These are phyloP conservation scores for Anarhynchus alexandrinus DNA, from an alignment of 2,113 vertebrate genomes.

Conservation along the genomic window DNA sequence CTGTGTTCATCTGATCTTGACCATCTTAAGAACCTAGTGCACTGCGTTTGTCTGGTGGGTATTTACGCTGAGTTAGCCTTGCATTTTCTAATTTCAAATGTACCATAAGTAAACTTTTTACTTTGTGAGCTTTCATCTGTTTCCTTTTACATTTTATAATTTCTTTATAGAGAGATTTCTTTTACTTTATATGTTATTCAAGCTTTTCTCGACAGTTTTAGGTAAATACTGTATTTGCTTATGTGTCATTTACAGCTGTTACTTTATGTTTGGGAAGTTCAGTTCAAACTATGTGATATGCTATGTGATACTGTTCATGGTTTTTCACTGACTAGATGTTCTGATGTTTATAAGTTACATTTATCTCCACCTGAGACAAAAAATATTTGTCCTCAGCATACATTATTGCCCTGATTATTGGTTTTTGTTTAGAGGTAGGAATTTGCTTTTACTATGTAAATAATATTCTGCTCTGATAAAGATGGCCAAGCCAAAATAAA, in stretches of 20 bases:
- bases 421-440: neutral
- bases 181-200: neutral
- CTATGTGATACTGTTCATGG: neutral
- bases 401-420: neutral
- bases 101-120: neutral
- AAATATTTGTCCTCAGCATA: neutral
- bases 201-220: neutral
- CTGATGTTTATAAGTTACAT: neutral
- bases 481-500: neutral
- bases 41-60: neutral
- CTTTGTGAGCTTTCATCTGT: neutral
- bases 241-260: neutral
- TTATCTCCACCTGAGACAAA: neutral
- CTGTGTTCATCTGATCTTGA: neutral
- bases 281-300: neutral
- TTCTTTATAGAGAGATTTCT: neutral
- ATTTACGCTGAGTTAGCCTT: neutral
- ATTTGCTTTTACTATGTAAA: neutral
- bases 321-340: neutral
- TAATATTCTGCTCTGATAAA: neutral
- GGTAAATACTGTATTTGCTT: neutral
- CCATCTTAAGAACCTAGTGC: neutral
- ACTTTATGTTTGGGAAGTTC: neutral
- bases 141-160: neutral
- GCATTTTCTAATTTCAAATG: neutral